These are phyloP conservation scores for Merops nubicus DNA, from an alignment of 2,113 vertebrate species.

Conservation along the genomic window DNA sequence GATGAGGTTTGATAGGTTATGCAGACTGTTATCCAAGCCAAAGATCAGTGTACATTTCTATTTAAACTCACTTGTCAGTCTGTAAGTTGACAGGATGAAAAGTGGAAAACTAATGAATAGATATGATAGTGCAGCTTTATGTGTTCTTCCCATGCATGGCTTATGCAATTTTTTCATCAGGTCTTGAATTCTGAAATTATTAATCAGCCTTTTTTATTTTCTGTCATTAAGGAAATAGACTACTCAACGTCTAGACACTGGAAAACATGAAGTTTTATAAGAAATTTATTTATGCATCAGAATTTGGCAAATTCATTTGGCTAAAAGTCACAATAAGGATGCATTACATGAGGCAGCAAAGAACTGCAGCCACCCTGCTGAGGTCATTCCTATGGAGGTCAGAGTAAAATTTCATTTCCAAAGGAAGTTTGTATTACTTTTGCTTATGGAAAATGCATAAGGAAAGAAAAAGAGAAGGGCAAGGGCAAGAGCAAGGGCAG, in stretches of 20 bases:
- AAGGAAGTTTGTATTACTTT: background rate
- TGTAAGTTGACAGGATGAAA: constrained; percentile 12
- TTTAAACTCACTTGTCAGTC: constrained; percentile 42
- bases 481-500: too few relatives aligned
- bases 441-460: too few relatives aligned
- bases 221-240: background rate
- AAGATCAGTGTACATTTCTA: constrained; percentile 27
- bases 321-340: background rate
- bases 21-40: constrained; percentile 12
- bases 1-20: constrained; percentile 4
- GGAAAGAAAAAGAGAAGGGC: too few relatives aligned
- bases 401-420: background rate
- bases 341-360: background rate
- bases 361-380: background rate
- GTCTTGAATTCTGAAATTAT: constrained; percentile 41
- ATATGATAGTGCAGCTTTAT: background rate
- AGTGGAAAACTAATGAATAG: constrained; percentile 34
- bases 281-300: constrained; percentile 36
- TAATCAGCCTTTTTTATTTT: constrained; percentile 9
- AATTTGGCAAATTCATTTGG: constrained; percentile 25
- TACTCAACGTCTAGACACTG: background rate
- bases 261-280: constrained; percentile 41
- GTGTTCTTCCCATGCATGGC: background rate
- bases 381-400: background rate
- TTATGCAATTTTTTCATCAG: constrained; percentile 17